phyloP scores from a whole-genome alignment of 2,888 invertebrate genomes.

The Bruchidius siliquastri region DNA sequence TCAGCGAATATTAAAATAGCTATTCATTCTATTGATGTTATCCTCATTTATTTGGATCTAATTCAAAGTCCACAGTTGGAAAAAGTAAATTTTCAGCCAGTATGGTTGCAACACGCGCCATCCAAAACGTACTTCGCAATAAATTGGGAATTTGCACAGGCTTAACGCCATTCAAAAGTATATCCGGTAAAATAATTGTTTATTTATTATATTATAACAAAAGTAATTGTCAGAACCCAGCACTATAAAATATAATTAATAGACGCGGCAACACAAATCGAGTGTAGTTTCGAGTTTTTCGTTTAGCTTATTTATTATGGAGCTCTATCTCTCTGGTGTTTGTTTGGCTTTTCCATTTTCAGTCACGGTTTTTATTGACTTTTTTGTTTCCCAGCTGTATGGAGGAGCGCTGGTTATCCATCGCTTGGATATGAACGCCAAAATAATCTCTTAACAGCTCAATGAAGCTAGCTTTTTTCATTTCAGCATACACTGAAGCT shows the following conservation, averaged over 20 bases:
- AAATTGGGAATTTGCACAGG: neutral
- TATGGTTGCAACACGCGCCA: too few relatives aligned
- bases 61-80: too few relatives aligned
- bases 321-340: neutral
- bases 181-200: neutral
- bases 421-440: neutral
- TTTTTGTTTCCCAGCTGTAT: neutral
- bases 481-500: neutral
- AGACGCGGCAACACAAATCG: neutral
- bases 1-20: too few relatives aligned
- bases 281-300: neutral
- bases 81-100: too few relatives aligned
- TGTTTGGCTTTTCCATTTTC: neutral
- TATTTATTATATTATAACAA: neutral
- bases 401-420: neutral
- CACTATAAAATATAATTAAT: neutral
- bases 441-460: neutral
- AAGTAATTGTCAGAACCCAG: neutral
- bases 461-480: neutral
- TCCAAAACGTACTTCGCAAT: neutral
- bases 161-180: neutral
- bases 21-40: too few relatives aligned
- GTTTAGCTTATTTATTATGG: neutral
- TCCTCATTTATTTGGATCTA: too few relatives aligned
- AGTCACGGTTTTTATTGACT: neutral